Base-by-base conservation (phyloP, 2,888 invertebrate species). In the Boloria euphrosyne region DNA sequence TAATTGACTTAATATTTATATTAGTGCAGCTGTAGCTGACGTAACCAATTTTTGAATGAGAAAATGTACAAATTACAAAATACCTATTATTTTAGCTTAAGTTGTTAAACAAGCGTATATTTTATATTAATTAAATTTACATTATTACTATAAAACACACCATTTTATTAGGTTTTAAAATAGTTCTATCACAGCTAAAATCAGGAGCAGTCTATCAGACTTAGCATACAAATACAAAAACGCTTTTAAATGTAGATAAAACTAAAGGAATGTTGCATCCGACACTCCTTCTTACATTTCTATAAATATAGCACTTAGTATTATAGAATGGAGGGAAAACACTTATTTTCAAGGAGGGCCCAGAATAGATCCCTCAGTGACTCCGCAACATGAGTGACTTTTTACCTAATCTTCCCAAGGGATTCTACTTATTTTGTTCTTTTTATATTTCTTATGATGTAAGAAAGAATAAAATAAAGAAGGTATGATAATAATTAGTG, bases 281-380 rank as follows among this genome's bases (percentile, higher is more conserved):
- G 57, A 57, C 46, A 46, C 57, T 57, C 27, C 57, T 57, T 46
- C 57, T 46, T 46, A 44, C 57, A 57, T 57, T 57, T 90, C 90
- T 90, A 89, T 84, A 89, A 89, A 91, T 91, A 91, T 85, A 79
- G 82, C 88, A 75, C 74, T 74, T 75, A 74, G 73, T 63, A 66
- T 70, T 65, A 65, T 66, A 68, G 66, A 68, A 69, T 57, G 68
- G 74, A 68, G 71, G 68, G 69, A 72, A 57, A 74, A 73, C 71
- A 71, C 68, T 58, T 65, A 72, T 71, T 71, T 71, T 72, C 70
- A 70, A 73, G 60, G 70, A 78, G 83, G 85, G 88, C 88, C 86
- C 76, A 86, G 86, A 90, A 90, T 91, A 91, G 88, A 83, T 90
- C 91, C 91, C 91, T 81, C 82, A 77, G 91, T 90, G 90, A 92